phyloP scores from a whole-genome alignment of 2,113 vertebrate species.

The Thunnus thynnus region DNA sequence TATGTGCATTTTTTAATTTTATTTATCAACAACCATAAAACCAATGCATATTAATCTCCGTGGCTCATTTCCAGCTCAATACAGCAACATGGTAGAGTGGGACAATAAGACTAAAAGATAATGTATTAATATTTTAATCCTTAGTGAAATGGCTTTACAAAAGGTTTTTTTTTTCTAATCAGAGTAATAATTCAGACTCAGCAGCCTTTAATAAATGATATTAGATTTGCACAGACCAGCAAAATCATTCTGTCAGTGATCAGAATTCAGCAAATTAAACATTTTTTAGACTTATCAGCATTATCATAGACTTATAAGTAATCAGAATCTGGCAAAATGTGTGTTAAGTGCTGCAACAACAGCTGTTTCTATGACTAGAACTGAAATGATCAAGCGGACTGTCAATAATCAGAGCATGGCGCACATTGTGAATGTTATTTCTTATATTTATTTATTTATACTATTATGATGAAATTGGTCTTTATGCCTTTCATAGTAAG shows the following conservation, averaged over 20 bases:
- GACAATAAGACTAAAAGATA: neutral
- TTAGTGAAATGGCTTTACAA: neutral
- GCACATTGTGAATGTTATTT: neutral
- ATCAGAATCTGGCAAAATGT: no score
- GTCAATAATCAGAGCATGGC: neutral
- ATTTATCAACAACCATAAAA: neutral
- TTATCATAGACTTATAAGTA: no score
- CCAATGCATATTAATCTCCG: neutral
- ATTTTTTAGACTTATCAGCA: no score
- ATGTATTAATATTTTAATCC: neutral
- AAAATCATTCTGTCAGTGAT: neutral
- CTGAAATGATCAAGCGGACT: neutral
- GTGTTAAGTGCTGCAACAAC: no score
- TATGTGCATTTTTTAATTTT: neutral
- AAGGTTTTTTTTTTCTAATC: neutral
- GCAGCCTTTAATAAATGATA: neutral
- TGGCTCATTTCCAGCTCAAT: neutral
- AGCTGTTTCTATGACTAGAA: no score
- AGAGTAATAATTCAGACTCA: constrained; percentile 1
- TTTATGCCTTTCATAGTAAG: neutral
- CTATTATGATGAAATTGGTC: neutral
- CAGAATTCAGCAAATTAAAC: no score
- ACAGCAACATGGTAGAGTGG: neutral
- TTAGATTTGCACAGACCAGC: neutral
- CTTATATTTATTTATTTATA: neutral